Conservation (phyloP, 2,888 invertebrate species). For the Byasa hedistus region DNA sequence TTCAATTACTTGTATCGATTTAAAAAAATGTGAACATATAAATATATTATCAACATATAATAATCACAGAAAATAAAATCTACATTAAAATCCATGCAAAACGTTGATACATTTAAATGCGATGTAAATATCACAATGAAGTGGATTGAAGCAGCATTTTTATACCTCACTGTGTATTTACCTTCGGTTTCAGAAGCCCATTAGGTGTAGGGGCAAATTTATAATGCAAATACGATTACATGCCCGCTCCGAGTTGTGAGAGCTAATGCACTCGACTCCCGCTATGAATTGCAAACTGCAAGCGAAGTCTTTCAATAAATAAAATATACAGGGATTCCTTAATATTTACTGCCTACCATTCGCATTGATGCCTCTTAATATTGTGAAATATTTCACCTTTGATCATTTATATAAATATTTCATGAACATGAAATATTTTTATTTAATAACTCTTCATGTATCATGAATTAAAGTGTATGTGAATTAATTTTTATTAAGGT, state of each 20-base stretch:
- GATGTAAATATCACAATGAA: slow-evolving; percentile 18
- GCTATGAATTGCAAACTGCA: slow-evolving; percentile 73
- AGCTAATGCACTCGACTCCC: slow-evolving; percentile 70
- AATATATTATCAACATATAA: no score
- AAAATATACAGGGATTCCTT: slow-evolving; percentile 47
- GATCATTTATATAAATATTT: slow-evolving; percentile 9
- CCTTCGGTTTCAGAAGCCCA: slow-evolving; percentile 61
- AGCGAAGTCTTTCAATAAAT: slow-evolving; percentile 55
- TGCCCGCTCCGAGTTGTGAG: slow-evolving; percentile 54
- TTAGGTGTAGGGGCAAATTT: slow-evolving; percentile 74
- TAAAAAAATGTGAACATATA: no score
- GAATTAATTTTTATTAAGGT: no score
- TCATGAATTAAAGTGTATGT: no score
- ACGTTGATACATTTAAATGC: background rate
- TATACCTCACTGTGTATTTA: slow-evolving; percentile 46
- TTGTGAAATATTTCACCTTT: slow-evolving; percentile 3
- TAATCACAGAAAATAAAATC: background rate
- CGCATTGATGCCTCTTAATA: slow-evolving; percentile 11
- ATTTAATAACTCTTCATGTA: no score
- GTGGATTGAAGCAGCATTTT: slow-evolving; percentile 25
- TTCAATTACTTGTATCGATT: no score
- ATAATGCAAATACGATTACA: slow-evolving; percentile 79
- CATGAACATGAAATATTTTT: background rate
- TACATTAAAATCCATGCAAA: background rate
- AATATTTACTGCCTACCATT: slow-evolving; percentile 26